Evolutionary conservation across 2,113 vertebrate species (phyloP).

Genomic region (Phoxinus phoxinus): DNA sequence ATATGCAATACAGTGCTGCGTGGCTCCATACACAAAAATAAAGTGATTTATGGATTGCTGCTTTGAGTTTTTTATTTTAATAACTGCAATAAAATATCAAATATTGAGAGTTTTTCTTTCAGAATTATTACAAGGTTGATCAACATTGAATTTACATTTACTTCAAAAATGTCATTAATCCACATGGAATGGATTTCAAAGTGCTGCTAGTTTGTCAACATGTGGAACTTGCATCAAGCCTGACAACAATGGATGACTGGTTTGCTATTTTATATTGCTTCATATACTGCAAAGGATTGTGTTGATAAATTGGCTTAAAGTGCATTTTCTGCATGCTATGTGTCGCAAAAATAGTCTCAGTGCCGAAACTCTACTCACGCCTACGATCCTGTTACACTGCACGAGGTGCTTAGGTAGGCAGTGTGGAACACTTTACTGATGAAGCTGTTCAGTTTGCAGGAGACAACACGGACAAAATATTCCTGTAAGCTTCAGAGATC

Average conservation of each 20-base stretch:
- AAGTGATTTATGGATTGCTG: neutral
- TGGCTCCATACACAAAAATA: neutral
- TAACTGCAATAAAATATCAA: neutral
- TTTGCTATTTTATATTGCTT: neutral
- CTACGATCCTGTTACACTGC: conserved; percentile 12
- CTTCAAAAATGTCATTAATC: neutral
- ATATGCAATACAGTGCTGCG: neutral
- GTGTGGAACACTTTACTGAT: conserved; percentile 1
- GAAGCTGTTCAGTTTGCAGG: conserved; percentile 1
- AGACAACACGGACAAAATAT: conserved; percentile 1
- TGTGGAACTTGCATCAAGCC: neutral
- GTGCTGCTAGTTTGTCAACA: neutral
- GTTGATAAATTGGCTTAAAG: neutral
- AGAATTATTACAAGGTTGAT: neutral
- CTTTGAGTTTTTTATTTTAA: neutral
- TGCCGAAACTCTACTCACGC: neutral
- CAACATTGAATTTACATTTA: neutral
- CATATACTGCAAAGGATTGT: neutral
- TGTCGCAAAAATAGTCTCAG: neutral
- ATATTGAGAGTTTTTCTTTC: neutral
- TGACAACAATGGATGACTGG: neutral
- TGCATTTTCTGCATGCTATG: neutral
- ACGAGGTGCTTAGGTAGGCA: neutral
- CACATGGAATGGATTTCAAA: neutral
- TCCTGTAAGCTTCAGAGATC: conserved; percentile 4